Base-by-base conservation (phyloP, 2,113 vertebrate species). In the Porphyrio hochstetteri region DNA sequence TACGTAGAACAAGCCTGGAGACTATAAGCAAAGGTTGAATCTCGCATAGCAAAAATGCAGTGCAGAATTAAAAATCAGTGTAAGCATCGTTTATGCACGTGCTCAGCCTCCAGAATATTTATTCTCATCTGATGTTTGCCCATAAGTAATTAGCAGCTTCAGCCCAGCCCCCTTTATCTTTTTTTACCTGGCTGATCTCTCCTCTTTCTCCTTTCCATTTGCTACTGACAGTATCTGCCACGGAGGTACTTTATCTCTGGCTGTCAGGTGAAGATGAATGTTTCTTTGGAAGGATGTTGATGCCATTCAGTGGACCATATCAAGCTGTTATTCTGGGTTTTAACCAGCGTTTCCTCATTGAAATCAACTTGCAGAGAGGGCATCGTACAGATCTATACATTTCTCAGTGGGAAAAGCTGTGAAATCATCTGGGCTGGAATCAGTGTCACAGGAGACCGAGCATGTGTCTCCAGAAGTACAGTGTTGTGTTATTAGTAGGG, bases 261-360 rank as follows among this genome's bases (percentile, higher is more conserved):
- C 77, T 94, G 63, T 11, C 86, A 86, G 75, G 59, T 72, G 83
- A 82, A 71, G 76, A 40, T 50, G 89, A 90, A 46, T 56, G 29
- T 65, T 93, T 20, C 71, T 52, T 55, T 70, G 38, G 36, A 60
- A 60, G 38, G 36, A 12, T 67, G 48, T 48, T 69, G 87, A 42
- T 93, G 90, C 77, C 70, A 29, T 40, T 95, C 67, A 38, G 55
- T 92, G 70, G 56, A 83, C 20, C 46, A 0, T 27, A 77, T 52
- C 38, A 52, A 77, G n/a, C 57, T 90, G 11, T n/a, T 75, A 35
- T 24, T 79, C 27, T 52, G 42, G n/a, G 64, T 86, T 78, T 46
- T 50, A 53, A 56, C 53, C 2, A 0, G 25, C 52, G 74, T 72
- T 95, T 71, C 75, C 56, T 68, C 27, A 29, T 1, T 86, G 55